Evolutionary conservation across 2,888 invertebrate genomes (phyloP), one percentile per base, ranked within the genome.

Genomic region (Erannis defoliaria): DNA sequence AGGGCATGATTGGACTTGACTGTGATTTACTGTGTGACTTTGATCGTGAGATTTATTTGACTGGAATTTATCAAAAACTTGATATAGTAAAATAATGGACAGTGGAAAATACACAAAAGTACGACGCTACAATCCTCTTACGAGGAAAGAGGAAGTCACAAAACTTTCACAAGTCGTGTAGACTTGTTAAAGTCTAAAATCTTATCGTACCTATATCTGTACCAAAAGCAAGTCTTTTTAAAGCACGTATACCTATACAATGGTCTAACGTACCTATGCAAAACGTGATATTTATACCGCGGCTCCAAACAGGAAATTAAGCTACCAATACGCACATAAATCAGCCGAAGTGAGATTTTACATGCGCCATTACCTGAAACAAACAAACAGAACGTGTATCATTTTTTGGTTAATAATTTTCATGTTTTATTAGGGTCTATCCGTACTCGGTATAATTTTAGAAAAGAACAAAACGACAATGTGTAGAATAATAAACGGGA

Each of bases 361-460:
- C 73, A 80, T 80, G 83, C 80, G 77, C 79, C 85, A 84, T 89
- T 89, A 89, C 89, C 89, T 89, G 89, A 35, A 89, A 89, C 89
- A 87, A 88, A 84, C 79, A 82, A 82, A 62, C 51, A 46, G 45
- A 77, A 79, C 74, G 76, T 53, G 53, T 55, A 70, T 70, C 67
- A 72, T 72, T 66, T 79, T 79, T 76, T 43, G 37, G 38, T 40
- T 54, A 51, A 58, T 67, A 60, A 48, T 56, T 59, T 55, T 12
- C 37, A 59, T 62, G 31, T 54, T 33, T 54, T 43, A 54, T 51
- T 51, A 19, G 19, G 51, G 51, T 51, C n/a, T 50, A 8, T 10
- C 35, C 5, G 35, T 14, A 10, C 10, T 16, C 23, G 35, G n/a
- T 10, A 42, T 43, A 26, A 43, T 43, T 46, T 31, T 14, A 31